These are phyloP conservation scores for Pyrrhia umbra DNA, from an alignment of 2,888 invertebrate species.

Conservation along the genomic window DNA sequence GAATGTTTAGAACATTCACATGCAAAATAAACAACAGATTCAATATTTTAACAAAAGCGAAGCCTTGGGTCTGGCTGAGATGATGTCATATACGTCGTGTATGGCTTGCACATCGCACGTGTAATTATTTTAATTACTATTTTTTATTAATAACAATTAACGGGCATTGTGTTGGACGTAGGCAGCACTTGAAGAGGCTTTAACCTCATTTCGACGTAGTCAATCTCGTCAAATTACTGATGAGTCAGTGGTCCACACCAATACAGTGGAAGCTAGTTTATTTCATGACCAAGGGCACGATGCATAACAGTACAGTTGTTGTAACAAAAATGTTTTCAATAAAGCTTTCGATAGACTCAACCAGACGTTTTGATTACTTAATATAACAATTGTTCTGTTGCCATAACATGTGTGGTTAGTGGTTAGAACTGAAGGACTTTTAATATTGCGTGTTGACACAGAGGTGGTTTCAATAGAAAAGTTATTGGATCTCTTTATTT, in stretches of 20 bases:
- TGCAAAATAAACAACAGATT: conserved; percentile 48
- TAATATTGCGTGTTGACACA: conserved; percentile 1
- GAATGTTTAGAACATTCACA: conserved; percentile 51
- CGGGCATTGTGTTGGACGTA: conserved; percentile 43
- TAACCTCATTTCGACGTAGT: background rate
- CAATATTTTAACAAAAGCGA: conserved; percentile 46
- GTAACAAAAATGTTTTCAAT: background rate
- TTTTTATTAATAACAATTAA: conserved; percentile 37
- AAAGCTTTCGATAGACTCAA: conserved; percentile 8
- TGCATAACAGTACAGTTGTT: background rate
- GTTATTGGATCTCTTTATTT: background rate
- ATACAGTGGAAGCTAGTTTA: background rate
- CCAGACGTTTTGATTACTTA: background rate
- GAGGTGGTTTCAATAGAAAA: background rate
- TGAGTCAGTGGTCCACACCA: background rate
- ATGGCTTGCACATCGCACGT: conserved; percentile 35
- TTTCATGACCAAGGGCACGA: background rate
- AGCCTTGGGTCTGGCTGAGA: conserved; percentile 39
- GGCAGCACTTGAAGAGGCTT: conserved; percentile 29
- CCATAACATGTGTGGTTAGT: conserved; percentile 21
- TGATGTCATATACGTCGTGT: conserved; percentile 45
- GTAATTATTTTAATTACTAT: conserved; percentile 57
- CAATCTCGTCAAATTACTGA: background rate
- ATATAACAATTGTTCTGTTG: conserved; percentile 19
- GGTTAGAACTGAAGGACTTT: conserved; percentile 9